Base-by-base conservation (phyloP, 2,888 invertebrate genomes). In the Eupithecia abbreviata region DNA sequence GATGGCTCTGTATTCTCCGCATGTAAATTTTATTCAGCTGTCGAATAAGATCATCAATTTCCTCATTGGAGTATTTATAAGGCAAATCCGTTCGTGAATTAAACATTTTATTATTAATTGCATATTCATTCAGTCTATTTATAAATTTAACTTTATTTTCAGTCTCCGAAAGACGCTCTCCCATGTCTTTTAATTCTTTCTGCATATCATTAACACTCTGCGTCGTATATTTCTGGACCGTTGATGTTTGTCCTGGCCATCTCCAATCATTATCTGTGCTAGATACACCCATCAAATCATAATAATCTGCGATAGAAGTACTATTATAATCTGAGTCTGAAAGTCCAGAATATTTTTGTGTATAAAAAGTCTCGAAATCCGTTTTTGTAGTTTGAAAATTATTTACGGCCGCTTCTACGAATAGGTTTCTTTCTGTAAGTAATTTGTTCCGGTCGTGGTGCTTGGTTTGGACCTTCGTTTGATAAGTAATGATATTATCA, bases 111-210 rank as follows among this genome's bases (percentile, higher is more conserved):
- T 30, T 62, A 30, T 30, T 30, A 30, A 62, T 62, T 30, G 30
- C 18, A 58, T n/a, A 18, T 9, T 58, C 55, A 58, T 58, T 58
- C 55, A 58, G 9, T 18, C 55, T 18, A 10, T 68, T 68, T n/a
- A 68, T 45, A 41, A n/a, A 45, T n/a, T 10, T 43, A 4, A 68
- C n/a, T 68, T n/a, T 43, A 45, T 43, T n/a, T 18, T n/a, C 67
- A n/a, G 43, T 68, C n/a, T 68, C n/a, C 10, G 7, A n/a, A 43
- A 68, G 9, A 3, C 67, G 43, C 2, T 45, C n/a, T n/a, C 45
- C 9, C 67, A 68, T 68, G 15, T 68, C 67, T 45, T 15, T n/a
- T 18, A 68, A 43, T 68, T 68, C 67, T 10, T 45, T 45, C 45
- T 68, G 7, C 67, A 68, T 68, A 4, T 68, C 67, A 2, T 43